Evolutionary conservation across 2,113 vertebrate genomes (phyloP).

Genomic region (Rhodinocichla rosea): DNA sequence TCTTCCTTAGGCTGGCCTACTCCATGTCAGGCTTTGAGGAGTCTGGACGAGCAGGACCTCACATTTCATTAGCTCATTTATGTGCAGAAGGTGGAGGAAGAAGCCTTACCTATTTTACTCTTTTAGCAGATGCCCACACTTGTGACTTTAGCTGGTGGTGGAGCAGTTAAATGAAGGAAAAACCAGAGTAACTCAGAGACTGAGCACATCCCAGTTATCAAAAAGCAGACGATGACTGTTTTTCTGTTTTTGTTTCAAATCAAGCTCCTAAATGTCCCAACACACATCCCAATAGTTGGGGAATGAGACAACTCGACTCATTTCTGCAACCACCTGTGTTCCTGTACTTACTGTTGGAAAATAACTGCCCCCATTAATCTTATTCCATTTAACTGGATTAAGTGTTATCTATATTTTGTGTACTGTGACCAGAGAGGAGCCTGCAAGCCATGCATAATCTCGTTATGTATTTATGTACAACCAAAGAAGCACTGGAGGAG

Average conservation of each 20-base stretch:
- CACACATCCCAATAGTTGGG: not conserved
- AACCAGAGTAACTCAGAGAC: not conserved
- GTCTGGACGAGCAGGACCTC: not conserved
- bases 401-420: not conserved
- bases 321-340: fast-evolving
- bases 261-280: not conserved
- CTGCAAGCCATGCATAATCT: not conserved
- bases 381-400: not conserved
- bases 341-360: not conserved
- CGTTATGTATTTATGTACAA: not conserved
- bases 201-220: not conserved
- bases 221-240: not conserved
- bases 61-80: not conserved
- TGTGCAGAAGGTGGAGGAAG: not conserved
- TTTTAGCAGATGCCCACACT: fast-evolving
- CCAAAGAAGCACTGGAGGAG: not conserved
- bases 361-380: not conserved
- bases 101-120: not conserved
- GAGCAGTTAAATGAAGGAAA: not conserved
- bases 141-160: not conserved
- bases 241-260: not conserved
- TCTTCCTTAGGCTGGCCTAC: not conserved
- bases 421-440: not conserved
- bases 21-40: not conserved
- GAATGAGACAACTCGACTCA: not conserved